Evolutionary conservation across 2,113 vertebrate genomes (phyloP), one percentile per base, ranked within the genome.

Genomic region (Rousettus leschenaultii): DNA sequence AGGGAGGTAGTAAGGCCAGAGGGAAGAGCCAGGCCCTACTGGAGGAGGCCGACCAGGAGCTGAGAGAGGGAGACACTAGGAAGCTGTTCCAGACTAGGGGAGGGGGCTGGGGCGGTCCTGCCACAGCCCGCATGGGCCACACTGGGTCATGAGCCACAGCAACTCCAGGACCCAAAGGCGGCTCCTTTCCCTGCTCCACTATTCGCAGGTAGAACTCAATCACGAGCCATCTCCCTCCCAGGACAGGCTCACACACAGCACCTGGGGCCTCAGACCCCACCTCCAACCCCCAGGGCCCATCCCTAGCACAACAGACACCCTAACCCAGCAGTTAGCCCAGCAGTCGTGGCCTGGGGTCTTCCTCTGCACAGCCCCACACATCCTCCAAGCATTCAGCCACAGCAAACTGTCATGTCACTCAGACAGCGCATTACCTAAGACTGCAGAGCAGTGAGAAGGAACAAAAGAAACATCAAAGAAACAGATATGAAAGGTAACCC

Each of bases 401-500:
- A 84, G 11, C 43, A 21, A 63, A 16, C 82, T 51, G 61, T 40
- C 74, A 40, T 15, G 35, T n/a, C 88, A 43, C 26, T 5, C 15
- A 35, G 68, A 53, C 7, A 6, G 51, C 18, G 4, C 66, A 10
- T 40, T 13, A 53, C 53, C 82, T 15, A 19, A 38, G 40, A 30
- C 66, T 65, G n/a, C 14, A 21, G 45, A 80, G 8, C 1, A 30
- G 45, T 21, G 26, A 38, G 1, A 18, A n/a, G 33, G 28, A 61
- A 45, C 38, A 43, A 22, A 75, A 74, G 85, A 38, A 77, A 74
- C 26, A 24, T n/a, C 63, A 63, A 43, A 82, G 45, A 70, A 22
- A 48, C 26, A 4, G 5, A 9, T 33, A 2, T 28, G 22, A 70
- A 24, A 43, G 14, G 24, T 9, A 6, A 28, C 0, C 7, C 19